Conservation (phyloP, 2,113 vertebrate genomes). For the Pundamilia nyererei region DNA sequence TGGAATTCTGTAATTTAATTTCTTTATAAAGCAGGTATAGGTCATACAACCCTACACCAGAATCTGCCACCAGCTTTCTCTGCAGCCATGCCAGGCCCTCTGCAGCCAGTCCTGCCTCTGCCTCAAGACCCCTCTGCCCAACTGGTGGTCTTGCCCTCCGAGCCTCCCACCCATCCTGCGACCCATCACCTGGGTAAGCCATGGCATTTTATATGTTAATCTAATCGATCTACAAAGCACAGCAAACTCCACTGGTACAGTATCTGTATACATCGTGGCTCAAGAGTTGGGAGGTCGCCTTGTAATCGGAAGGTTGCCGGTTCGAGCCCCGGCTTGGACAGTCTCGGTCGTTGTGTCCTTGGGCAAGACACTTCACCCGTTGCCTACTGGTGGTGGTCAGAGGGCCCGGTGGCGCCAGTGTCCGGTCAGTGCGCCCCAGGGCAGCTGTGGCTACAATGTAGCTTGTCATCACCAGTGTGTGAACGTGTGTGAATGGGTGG, state of each 20-base stretch:
- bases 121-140: conserved; percentile 86
- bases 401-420: too few relatives aligned
- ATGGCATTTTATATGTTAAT: not conserved
- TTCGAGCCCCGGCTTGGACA: too few relatives aligned
- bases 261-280: not conserved
- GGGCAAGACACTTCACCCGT: too few relatives aligned
- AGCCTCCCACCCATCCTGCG: conserved; percentile 79
- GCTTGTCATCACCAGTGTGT: too few relatives aligned
- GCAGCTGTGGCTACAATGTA: too few relatives aligned
- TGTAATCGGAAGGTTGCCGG: too few relatives aligned
- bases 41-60: conserved; percentile 90
- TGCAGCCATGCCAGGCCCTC: conserved; percentile 83
- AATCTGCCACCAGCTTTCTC: conserved; percentile 92
- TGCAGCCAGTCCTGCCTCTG: conserved; percentile 90
- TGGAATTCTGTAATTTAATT: not conserved
- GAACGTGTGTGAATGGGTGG: too few relatives aligned
- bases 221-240: not conserved
- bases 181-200: conserved; percentile 83
- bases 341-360: too few relatives aligned
- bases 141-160: conserved; percentile 88
- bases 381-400: too few relatives aligned
- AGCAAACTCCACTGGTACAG: not conserved
- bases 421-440: too few relatives aligned
- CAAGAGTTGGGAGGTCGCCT: too few relatives aligned
- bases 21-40: conserved; percentile 74